Conservation (phyloP, 2,113 vertebrate genomes). For the Corapipo altera region DNA sequence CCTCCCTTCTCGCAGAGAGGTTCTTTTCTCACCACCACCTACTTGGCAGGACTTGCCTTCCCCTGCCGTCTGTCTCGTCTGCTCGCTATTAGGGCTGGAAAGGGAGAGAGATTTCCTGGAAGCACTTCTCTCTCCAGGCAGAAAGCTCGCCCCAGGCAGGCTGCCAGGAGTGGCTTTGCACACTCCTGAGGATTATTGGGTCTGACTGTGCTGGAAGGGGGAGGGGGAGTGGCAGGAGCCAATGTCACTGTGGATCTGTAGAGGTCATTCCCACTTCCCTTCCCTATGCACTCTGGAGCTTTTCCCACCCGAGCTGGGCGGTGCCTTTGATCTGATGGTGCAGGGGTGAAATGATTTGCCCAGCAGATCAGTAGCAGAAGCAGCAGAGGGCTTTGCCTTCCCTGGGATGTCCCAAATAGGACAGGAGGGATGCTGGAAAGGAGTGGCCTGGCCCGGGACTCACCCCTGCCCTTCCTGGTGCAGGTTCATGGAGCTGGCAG, state of each 20-base stretch:
- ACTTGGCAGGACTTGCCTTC: neutral
- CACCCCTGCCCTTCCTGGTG: neutral
- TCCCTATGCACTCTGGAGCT: neutral
- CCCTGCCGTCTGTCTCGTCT: neutral
- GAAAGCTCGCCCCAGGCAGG: neutral
- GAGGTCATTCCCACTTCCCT: neutral
- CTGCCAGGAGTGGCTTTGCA: conserved; percentile 11
- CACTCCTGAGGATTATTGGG: neutral
- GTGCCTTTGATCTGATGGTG: neutral
- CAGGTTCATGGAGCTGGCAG: conserved; percentile 78
- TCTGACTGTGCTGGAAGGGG: neutral
- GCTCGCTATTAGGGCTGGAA: neutral
- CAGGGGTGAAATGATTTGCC: neutral
- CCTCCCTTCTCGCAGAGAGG: neutral
- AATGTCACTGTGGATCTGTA: neutral
- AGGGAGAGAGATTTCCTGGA: conserved; percentile 12
- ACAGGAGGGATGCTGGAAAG: neutral
- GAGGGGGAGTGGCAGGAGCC: neutral
- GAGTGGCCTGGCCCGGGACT: neutral
- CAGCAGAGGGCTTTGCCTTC: neutral
- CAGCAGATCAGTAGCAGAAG: neutral
- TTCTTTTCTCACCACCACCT: neutral
- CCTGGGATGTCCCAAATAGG: neutral
- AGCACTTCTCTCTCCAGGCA: neutral
- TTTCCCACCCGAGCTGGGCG: neutral